A percentile compares a stretch with the other conserved stretches of the same genome.
Conservation (phyloP, 2,113 vertebrate genomes). For the Vombatus ursinus region DNA sequence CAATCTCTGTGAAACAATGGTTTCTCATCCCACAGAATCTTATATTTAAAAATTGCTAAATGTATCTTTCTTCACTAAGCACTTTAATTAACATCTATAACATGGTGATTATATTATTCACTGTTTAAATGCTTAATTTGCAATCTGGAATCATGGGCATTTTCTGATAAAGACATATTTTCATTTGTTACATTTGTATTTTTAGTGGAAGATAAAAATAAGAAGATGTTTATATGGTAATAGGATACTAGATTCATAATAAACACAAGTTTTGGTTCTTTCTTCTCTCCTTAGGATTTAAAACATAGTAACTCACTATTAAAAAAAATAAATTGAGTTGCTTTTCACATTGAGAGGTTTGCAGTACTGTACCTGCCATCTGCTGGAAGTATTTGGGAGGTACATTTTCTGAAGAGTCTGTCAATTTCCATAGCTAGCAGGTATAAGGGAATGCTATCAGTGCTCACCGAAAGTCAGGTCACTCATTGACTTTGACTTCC, state of each 20-base stretch:
- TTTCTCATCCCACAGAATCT: conserved; percentile 68
- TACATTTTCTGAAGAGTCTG: conserved; percentile 73
- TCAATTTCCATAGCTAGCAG: conserved; percentile 42
- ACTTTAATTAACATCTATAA: conserved; percentile 79
- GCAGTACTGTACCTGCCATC: conserved; percentile 86
- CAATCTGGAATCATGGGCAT: conserved; percentile 73
- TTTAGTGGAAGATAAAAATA: conserved; percentile 72
- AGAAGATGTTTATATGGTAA: conserved; percentile 64
- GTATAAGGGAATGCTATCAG: neutral
- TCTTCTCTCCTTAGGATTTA: conserved; percentile 51
- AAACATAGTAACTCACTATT: conserved; percentile 54
- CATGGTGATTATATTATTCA: conserved; percentile 78
- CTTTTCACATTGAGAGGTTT: conserved; percentile 70
- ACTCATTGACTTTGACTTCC: neutral
- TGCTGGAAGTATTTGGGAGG: conserved; percentile 82
- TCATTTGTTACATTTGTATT: conserved; percentile 74
- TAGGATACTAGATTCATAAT: conserved; percentile 34
- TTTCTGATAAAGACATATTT: conserved; percentile 77
- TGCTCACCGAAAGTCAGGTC: conserved; percentile 17
- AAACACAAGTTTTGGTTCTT: conserved; percentile 70
- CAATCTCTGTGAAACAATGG: conserved; percentile 73
- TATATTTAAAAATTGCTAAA: conserved; percentile 71
- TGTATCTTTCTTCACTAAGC: conserved; percentile 72
- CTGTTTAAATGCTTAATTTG: conserved; percentile 80
- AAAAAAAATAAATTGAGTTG: conserved; percentile 28